Percentiles rank a stretch among this genome's conserved stretches.
Conservation (phyloP, 2,888 invertebrate genomes). For the Stegophylla sp. region DNA sequence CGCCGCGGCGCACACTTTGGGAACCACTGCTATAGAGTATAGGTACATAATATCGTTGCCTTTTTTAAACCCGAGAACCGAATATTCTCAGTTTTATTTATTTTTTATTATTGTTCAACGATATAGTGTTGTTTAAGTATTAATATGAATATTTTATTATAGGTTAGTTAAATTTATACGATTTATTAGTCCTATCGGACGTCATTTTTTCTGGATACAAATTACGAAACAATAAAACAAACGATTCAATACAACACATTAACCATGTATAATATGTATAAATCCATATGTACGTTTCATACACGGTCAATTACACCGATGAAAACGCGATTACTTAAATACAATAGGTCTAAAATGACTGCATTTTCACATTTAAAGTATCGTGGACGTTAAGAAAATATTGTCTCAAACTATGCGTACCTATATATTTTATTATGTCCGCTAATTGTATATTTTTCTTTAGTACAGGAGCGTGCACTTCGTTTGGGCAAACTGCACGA, state of each 20-base stretch:
- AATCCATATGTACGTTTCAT: not conserved
- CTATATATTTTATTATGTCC: not conserved
- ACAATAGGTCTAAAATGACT: not conserved
- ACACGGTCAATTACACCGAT: not conserved
- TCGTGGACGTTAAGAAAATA: not conserved
- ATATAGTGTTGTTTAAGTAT: not conserved
- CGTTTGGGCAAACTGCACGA: too few species aligned
- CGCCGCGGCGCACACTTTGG: too few species aligned
- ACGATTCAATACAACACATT: slow-evolving; percentile 10
- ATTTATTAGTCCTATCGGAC: not conserved
- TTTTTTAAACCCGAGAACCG: not conserved
- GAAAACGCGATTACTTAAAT: slow-evolving; percentile 2
- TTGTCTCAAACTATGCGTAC: not conserved
- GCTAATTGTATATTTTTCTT: too few species aligned
- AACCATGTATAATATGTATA: not conserved
- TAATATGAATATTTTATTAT: not conserved
- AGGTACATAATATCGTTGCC: not conserved
- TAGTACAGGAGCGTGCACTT: too few species aligned
- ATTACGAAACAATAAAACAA: not conserved
- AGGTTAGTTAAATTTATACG: not conserved
- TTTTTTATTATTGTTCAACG: not conserved
- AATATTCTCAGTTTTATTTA: not conserved
- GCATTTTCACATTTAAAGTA: not conserved
- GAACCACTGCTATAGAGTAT: too few species aligned
- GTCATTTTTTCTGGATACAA: not conserved